phyloP scores from a whole-genome alignment of 1,140 invertebrate species.

The Sipha flava region DNA sequence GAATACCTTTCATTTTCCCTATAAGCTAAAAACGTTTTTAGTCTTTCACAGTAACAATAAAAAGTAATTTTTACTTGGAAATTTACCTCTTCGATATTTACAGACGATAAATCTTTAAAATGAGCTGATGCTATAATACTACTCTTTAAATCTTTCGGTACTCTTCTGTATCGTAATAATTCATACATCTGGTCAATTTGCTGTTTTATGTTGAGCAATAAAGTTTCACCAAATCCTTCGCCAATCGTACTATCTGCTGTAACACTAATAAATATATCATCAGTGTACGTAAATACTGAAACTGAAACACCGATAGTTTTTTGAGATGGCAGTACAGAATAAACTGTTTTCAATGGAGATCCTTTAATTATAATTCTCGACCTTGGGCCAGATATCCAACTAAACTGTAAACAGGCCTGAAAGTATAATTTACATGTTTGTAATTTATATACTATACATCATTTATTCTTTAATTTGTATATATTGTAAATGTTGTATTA shows the following conservation, averaged over 20 bases:
- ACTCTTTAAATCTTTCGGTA: conserved; percentile 46
- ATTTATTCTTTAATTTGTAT: not conserved
- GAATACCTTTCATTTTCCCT: conserved; percentile 46
- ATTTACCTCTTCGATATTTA: not conserved
- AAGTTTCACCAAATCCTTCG: conserved; percentile 1
- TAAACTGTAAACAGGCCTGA: conserved; percentile 42
- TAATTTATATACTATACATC: not conserved
- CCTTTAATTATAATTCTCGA: conserved; percentile 43
- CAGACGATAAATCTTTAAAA: not conserved
- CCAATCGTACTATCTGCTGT: conserved; percentile 42
- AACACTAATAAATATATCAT: conserved; percentile 48
- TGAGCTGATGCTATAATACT: not conserved
- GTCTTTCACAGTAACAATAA: not conserved
- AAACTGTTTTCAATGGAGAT: conserved; percentile 45
- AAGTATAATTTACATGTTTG: conserved; percentile 5
- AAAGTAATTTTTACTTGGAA: not conserved
- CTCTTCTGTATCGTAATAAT: conserved; percentile 46
- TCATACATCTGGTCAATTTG: conserved; percentile 47
- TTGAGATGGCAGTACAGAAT: conserved; percentile 47
- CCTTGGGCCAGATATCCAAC: conserved; percentile 49
- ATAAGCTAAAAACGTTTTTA: conserved; percentile 40
- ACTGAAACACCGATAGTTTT: conserved; percentile 47
- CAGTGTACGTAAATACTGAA: conserved; percentile 50
- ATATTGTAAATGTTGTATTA: too few species aligned
- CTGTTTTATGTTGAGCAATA: conserved; percentile 11